Conservation (phyloP, 1,140 invertebrate genomes). For the Zophobas atratus region DNA sequence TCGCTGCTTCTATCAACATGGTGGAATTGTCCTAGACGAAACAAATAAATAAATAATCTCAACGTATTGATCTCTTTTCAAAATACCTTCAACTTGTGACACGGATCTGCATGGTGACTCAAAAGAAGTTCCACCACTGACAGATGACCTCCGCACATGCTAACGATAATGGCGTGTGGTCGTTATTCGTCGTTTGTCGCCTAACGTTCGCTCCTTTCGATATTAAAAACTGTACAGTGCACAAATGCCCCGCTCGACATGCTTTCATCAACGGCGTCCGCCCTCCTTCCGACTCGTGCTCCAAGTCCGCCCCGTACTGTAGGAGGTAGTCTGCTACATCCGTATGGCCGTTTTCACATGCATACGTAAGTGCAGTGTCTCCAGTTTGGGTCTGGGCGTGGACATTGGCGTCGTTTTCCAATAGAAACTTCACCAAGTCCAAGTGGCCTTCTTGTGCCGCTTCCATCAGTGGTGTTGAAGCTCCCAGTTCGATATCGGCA, state of each 20-base stretch:
- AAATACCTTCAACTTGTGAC: conserved; percentile 91
- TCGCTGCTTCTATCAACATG: conserved; percentile 98
- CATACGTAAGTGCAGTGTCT: conserved; percentile 98
- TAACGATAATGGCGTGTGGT: conserved; percentile 97
- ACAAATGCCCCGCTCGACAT: conserved; percentile 98
- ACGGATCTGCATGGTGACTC: conserved; percentile 92
- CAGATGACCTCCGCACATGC: conserved; percentile 97
- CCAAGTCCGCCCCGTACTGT: conserved; percentile 91
- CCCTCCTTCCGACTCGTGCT: conserved; percentile 95
- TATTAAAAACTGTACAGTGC: conserved; percentile 97
- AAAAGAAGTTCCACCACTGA: conserved; percentile 93
- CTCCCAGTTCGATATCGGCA: conserved; percentile 95
- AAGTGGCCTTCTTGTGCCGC: conserved; percentile 97
- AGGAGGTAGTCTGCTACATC: conserved; percentile 93
- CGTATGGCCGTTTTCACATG: conserved; percentile 97
- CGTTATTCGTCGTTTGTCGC: conserved; percentile 96
- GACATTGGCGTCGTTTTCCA: conserved; percentile 90
- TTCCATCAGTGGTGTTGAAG: conserved; percentile 98
- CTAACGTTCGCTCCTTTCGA: conserved; percentile 95
- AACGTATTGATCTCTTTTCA: neutral
- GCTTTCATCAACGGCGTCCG: conserved; percentile 98
- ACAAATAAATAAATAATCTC: too few species aligned
- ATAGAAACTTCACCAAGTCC: conserved; percentile 91
- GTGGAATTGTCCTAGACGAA: conserved; percentile 91
- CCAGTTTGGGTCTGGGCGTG: conserved; percentile 95